Evolutionary conservation across 2,797 vertebrate genomes (phyloP), one percentile per base, ranked within the genome.

Genomic region (Nyctibius grandis): DNA sequence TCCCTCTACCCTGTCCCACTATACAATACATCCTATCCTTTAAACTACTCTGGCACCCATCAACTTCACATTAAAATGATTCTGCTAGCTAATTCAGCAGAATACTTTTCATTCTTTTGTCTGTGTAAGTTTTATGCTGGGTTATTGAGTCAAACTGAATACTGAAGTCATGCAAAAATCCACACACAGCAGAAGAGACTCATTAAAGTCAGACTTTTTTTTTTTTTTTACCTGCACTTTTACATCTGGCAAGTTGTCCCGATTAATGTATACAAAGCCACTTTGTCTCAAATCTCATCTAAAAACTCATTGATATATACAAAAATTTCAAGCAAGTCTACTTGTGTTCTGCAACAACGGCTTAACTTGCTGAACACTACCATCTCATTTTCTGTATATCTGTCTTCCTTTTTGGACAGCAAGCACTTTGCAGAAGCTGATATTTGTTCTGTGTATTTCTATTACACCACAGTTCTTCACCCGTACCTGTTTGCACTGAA

Each of bases 101-200:
- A 74, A 47, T 25, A 13, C 5, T 54, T 42, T n/a, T 40, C 8
- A 14, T 36, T 72, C 20, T 53, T 75, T 36, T 47, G 9, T 5
- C 26, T 59, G 8, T 9, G 6, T n/a, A 38, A n/a, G 12, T 12
- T 88, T 63, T 70, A 28, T 77, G 44, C 7, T n/a, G n/a, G n/a
- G n/a, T n/a, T n/a, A 85, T 13, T 1, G 4, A 79, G 23, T 34
- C 21, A 54, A 89, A 76, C 3, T 11, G 25, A 79, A 51, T 34
- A 59, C 8, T 25, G 1, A n/a, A n/a, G 15, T 47, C 18, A 34
- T 44, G 61, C 11, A 79, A 68, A 79, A 75, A 69, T 6, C 14
- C 29, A 40, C 0, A 1, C 19, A 31, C 18, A n/a, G n/a, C 26
- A 57, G 3, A 57, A 20, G 1, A 4, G 3, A 12, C 4, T 25